Percentiles rank a stretch among this genome's conserved stretches.
Conservation (phyloP, 2,888 invertebrate genomes). For the Rhingia campestris region DNA sequence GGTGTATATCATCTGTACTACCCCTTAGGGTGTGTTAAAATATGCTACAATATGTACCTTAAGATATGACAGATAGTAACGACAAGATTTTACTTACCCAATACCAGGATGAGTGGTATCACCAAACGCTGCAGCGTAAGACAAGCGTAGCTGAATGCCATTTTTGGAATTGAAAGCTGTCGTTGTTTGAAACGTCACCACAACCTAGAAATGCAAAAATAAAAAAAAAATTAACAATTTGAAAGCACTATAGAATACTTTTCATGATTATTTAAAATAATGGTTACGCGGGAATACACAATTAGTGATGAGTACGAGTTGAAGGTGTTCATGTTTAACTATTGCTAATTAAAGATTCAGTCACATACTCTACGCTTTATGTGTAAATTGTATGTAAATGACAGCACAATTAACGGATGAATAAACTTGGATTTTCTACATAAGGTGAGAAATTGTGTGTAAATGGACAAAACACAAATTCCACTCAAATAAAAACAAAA, state of each 20-base stretch:
- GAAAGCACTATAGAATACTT: conserved; percentile 3
- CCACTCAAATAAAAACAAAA: not conserved
- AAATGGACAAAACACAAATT: not conserved
- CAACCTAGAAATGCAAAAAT: conserved; percentile 41
- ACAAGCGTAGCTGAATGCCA: conserved; percentile 81
- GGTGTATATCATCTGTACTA: too few relatives aligned
- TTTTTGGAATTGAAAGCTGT: conserved; percentile 73
- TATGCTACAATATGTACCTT: too few relatives aligned
- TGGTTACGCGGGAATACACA: not conserved
- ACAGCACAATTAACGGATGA: not conserved
- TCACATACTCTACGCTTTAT: not conserved
- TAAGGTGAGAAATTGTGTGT: not conserved
- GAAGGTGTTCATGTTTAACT: conserved; percentile 20
- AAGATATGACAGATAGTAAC: not conserved
- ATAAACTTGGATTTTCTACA: too few relatives aligned
- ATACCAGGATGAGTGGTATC: conserved; percentile 80
- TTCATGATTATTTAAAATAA: not conserved
- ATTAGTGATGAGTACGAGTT: not conserved
- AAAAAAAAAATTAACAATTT: conserved; percentile 8
- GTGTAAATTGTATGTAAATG: not conserved
- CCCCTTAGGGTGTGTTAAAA: too few relatives aligned
- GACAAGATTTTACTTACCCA: conserved; percentile 78
- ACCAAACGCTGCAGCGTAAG: conserved; percentile 81
- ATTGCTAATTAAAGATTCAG: not conserved
- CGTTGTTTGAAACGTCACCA: conserved; percentile 11